A percentile compares a stretch with the other conserved stretches of the same genome.
These are phyloP conservation scores for Lordiphosa stackelbergi DNA, from an alignment of 1,140 invertebrate genomes.

Conservation along the genomic window DNA sequence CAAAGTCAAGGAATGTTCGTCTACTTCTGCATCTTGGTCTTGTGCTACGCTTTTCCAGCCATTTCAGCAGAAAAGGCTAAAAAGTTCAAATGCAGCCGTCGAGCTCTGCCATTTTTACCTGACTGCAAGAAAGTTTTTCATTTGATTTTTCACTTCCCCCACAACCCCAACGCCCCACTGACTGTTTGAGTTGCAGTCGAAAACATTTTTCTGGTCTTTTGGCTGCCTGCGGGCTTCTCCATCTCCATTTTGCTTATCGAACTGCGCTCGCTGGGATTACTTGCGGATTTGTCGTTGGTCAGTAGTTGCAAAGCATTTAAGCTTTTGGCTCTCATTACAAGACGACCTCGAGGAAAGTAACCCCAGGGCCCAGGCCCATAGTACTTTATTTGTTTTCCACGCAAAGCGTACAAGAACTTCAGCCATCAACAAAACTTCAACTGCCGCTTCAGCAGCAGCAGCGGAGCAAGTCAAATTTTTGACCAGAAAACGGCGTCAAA, in stretches of 20 bases:
- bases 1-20: constrained; percentile 41
- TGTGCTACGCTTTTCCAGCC: constrained; percentile 47
- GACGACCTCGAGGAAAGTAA: constrained; percentile 11
- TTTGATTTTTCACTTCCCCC: constrained; percentile 62
- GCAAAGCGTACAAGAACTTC: constrained; percentile 60
- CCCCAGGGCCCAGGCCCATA: constrained; percentile 8
- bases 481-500: constrained; percentile 70
- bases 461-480: constrained; percentile 62
- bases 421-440: constrained; percentile 73
- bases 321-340: constrained; percentile 40
- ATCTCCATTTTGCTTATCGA: constrained; percentile 49
- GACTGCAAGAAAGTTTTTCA: constrained; percentile 74
- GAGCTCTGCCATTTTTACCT: constrained; percentile 68
- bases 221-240: constrained; percentile 50
- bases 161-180: not conserved
- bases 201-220: constrained; percentile 73
- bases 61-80: constrained; percentile 73
- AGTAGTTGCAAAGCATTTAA: constrained; percentile 40
- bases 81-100: constrained; percentile 66
- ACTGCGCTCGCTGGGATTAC: constrained; percentile 59
- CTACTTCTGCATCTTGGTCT: constrained; percentile 24
- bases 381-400: constrained; percentile 68
- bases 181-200: constrained; percentile 43
- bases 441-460: constrained; percentile 39
- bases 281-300: constrained; percentile 69